These are phyloP conservation scores for Carettochelys insculpta DNA, from an alignment of 2,113 vertebrate species.

Conservation along the genomic window DNA sequence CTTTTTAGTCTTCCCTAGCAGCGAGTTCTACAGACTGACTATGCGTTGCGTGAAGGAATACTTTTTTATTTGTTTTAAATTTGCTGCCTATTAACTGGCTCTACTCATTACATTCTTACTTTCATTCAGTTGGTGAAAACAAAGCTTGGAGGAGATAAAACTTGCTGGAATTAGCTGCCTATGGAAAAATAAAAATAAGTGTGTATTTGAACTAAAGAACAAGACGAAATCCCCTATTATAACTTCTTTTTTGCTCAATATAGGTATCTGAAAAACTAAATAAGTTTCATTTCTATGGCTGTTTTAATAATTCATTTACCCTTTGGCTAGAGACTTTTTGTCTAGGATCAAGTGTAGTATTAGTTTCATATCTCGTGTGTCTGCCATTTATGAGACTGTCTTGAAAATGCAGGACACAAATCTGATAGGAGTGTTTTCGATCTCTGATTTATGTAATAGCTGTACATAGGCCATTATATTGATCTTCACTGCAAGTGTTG, in stretches of 20 bases:
- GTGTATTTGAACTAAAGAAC: constrained; percentile 7
- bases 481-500: background rate
- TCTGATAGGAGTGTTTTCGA: background rate
- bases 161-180: background rate
- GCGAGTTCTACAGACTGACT: background rate
- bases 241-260: background rate
- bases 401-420: background rate
- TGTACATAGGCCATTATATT: background rate
- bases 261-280: background rate
- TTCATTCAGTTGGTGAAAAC: background rate
- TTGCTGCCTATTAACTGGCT: background rate
- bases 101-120: background rate
- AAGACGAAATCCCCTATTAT: background rate
- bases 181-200: background rate
- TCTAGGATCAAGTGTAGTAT: constrained; percentile 30
- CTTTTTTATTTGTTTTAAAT: background rate
- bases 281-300: constrained; percentile 30
- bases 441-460: background rate
- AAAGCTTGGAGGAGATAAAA: background rate
- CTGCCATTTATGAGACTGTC: background rate
- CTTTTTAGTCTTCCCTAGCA: background rate
- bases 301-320: constrained; percentile 64
- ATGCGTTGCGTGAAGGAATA: background rate
- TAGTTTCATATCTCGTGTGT: background rate
- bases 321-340: constrained; percentile 25